A percentile compares a stretch with the other conserved stretches of the same genome.
phyloP scores from a whole-genome alignment of 2,797 vertebrate genomes.

The Atherinosoma microstoma region DNA sequence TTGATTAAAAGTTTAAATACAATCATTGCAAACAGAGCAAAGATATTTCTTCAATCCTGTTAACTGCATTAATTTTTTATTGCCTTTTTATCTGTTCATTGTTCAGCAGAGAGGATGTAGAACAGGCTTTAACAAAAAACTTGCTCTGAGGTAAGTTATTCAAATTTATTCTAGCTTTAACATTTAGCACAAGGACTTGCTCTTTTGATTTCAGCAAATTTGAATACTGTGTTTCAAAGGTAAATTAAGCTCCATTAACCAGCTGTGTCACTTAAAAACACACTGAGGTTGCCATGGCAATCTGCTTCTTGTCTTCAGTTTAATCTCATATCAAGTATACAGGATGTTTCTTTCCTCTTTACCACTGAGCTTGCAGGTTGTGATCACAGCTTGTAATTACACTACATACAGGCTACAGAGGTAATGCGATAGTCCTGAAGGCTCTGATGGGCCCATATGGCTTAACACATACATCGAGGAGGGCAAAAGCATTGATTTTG shows the following conservation, averaged over 20 bases:
- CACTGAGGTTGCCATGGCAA: conserved; percentile 43
- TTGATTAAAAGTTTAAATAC: not conserved
- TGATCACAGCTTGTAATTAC: conserved; percentile 59
- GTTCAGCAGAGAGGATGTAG: conserved; percentile 4
- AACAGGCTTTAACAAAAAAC: conserved; percentile 4
- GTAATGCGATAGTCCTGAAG: conserved; percentile 40
- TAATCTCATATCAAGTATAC: conserved; percentile 23
- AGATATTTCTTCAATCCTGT: not conserved
- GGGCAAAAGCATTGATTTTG: conserved; percentile 22
- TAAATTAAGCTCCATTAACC: conserved; percentile 38
- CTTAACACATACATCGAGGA: conserved; percentile 36
- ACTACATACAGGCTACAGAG: conserved; percentile 22
- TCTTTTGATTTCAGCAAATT: conserved; percentile 20
- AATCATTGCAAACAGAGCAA: conserved; percentile 1
- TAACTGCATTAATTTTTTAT: not conserved
- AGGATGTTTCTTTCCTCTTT: conserved; percentile 26
- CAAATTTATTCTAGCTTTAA: conserved; percentile 31
- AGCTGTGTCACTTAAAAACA: conserved; percentile 37
- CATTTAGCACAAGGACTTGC: conserved; percentile 20
- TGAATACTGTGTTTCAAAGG: conserved; percentile 20
- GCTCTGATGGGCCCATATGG: conserved; percentile 30
- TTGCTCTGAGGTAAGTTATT: conserved; percentile 4
- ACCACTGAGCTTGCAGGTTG: conserved; percentile 37
- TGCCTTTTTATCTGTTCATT: not conserved
- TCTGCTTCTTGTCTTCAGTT: conserved; percentile 32